Evolutionary conservation across 2,888 invertebrate species (phyloP), one percentile per base, ranked within the genome.

Genomic region (Acleris sparsana): DNA sequence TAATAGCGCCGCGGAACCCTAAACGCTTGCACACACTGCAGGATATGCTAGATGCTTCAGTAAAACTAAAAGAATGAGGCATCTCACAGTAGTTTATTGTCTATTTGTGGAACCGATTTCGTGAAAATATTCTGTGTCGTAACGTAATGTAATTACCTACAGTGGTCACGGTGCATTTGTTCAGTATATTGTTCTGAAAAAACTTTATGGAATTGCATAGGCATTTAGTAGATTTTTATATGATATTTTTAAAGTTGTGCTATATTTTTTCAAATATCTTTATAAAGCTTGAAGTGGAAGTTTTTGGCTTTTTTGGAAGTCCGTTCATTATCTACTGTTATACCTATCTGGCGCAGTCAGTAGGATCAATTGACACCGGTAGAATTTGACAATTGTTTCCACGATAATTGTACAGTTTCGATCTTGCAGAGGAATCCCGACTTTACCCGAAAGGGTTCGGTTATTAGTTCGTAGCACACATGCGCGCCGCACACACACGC

Each of bases 381-480:
- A 33, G 7, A 33, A n/a, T 25, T 29, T 53, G 1, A 39, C 17
- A 1, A 39, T 39, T 29, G 17, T 1, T 17, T 7, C n/a, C 33
- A 17, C n/a, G 16, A 4, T 18, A 29, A 17, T 58, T 53, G n/a
- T 55, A 43, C 25, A 20, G 18, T 29, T 25, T 13, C n/a, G 56
- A 57, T 61, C 65, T 53, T 22, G 22, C 17, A 48, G 52, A 78
- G 75, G 72, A 59, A 39, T 25, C 2, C 63, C 63, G 69, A 52
- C 78, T 69, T 80, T 71, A 82, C 75, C 77, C 81, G 71, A 80
- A 83, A 81, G 84, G 84, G 83, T 80, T 80, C 76, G 77, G 78
- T 82, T 83, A 83, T 83, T 82, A 83, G 84, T 83, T 78, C 77
- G 75, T 76, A 59, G 33, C 59, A 46, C 70, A 69, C 71, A 69